Percentiles rank a stretch among this genome's conserved stretches.
These are phyloP conservation scores for Poeciliopsis prolifica DNA, from an alignment of 2,113 vertebrate species.

Conservation along the genomic window DNA sequence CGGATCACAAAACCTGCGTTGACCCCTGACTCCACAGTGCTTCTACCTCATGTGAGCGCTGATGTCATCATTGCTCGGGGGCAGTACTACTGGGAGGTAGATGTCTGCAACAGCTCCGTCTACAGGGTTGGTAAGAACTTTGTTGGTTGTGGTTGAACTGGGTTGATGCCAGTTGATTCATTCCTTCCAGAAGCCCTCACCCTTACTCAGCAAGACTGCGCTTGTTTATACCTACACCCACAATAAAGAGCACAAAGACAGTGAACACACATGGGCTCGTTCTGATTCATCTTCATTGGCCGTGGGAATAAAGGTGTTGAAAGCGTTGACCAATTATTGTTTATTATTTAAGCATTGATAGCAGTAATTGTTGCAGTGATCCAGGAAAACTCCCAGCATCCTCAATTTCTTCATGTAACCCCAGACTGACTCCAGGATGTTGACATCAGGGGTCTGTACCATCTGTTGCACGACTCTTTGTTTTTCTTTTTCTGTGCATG, in stretches of 20 bases:
- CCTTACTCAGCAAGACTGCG: slow-evolving; percentile 41
- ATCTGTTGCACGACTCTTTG: slow-evolving; percentile 3
- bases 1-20: neutral
- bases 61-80: slow-evolving; percentile 62
- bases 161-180: slow-evolving; percentile 13
- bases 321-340: neutral
- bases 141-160: slow-evolving; percentile 29
- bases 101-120: slow-evolving; percentile 77
- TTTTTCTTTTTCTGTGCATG: neutral
- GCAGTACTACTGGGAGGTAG: slow-evolving; percentile 81
- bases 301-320: neutral
- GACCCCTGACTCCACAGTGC: slow-evolving; percentile 3
- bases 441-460: neutral
- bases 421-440: neutral
- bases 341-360: neutral
- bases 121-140: slow-evolving; percentile 73
- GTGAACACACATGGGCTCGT: neutral
- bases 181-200: slow-evolving; percentile 42
- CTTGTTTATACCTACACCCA: slow-evolving; percentile 15
- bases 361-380: neutral
- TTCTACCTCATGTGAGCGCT: slow-evolving; percentile 45
- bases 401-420: neutral
- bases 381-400: neutral
- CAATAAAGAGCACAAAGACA: neutral
- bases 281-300: neutral